Percentiles rank a stretch among this genome's conserved stretches.
Evolutionary conservation across 2,888 invertebrate genomes (phyloP).

Genomic region (Rhynchonema sp.): DNA sequence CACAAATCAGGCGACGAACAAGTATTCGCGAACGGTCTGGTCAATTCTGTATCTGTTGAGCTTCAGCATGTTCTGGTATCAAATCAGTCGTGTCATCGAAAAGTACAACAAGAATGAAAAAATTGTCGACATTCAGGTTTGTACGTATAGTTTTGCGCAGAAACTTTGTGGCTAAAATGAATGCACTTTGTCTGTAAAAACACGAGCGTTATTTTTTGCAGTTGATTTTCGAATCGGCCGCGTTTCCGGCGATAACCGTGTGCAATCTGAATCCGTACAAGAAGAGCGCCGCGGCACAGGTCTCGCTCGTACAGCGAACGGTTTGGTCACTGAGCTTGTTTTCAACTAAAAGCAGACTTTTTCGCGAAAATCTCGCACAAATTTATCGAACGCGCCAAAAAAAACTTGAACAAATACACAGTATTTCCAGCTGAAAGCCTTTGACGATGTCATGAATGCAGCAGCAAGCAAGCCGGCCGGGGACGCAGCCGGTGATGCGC

Average conservation of each 20-base stretch:
- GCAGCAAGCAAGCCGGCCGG: constrained; percentile 9
- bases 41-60: too few species aligned
- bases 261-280: constrained; percentile 26
- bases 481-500: neutral
- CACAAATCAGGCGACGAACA: too few species aligned
- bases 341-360: neutral
- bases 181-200: too few species aligned
- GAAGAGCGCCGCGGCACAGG: constrained; percentile 17
- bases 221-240: constrained; percentile 11
- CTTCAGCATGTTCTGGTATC: too few species aligned
- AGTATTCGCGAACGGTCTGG: too few species aligned
- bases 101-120: constrained; percentile 24
- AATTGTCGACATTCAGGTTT: constrained; percentile 20
- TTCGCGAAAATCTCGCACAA: neutral
- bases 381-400: neutral
- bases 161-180: too few species aligned
- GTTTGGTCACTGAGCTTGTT: constrained; percentile 5
- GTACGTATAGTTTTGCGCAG: too few species aligned
- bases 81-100: constrained; percentile 17
- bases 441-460: constrained; percentile 20
- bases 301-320: constrained; percentile 19
- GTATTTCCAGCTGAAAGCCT: constrained; percentile 14
- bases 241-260: constrained; percentile 23
- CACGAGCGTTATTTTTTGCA: too few species aligned
- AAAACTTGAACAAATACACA: neutral